Evolutionary conservation across 2,888 invertebrate genomes (phyloP), one percentile per base, ranked within the genome.

Genomic region (Drosophila kambysellisi): DNA sequence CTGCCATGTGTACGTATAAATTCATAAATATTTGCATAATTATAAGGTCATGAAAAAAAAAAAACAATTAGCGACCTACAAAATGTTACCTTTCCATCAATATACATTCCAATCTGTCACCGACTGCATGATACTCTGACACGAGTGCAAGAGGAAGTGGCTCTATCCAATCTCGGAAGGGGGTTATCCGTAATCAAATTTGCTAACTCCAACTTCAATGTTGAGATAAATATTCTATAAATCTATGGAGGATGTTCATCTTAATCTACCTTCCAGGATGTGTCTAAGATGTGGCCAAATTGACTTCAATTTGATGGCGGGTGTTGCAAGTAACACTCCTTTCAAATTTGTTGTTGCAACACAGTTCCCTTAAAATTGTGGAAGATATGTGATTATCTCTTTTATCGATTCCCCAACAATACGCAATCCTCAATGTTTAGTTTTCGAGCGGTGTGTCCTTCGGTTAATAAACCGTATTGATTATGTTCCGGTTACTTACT

Each of bases 11-110:
- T 46, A n/a, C 52, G 17, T 12, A 67, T 43, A 67, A 58, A 54
- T 52, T 73, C 78, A 77, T 67, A 77, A 77, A 77, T 77, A 77
- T 77, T 77, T 77, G 74, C 74, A 77, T 77, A 77, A 77, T 74
- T 70, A 77, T 68, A 64, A 54, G 50, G 25, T 43, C 59, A 46
- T 29, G 41, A 15, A 4, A 35, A 48, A 25, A 32, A n/a, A 33
- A 58, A 57, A 46, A 48, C 59, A 68, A 32, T 39, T 35, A 48
- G 35, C 61, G 15, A 29, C 64, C 53, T 54, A 53, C 32, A 53
- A 48, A 62, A 39, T 35, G 41, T 2, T 8, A 15, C n/a, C 30
- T 25, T 11, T 33, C 3, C 12, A 50, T 41, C n/a, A 50, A 39
- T 4, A 37, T 8, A 46, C 11, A 8, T 51, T 4, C 35, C 25